phyloP scores from a whole-genome alignment of 2,797 vertebrate species.

The Gymnothorax javanicus region DNA sequence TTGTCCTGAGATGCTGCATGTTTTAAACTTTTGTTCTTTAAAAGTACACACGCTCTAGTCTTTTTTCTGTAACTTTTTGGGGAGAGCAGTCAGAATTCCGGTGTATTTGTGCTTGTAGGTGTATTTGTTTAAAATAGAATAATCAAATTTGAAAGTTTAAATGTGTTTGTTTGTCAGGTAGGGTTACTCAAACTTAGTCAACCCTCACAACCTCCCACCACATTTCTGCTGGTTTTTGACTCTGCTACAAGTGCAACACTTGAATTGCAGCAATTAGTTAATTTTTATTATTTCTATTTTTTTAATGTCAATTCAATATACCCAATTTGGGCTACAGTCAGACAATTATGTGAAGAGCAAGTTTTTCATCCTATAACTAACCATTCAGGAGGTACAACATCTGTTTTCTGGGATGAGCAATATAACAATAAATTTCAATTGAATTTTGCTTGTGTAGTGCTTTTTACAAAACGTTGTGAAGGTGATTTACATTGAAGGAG shows the following conservation, averaged over 20 bases:
- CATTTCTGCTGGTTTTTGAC: neutral
- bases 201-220: neutral
- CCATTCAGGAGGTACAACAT: neutral
- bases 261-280: neutral
- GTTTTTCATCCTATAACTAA: neutral
- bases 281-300: neutral
- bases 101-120: neutral
- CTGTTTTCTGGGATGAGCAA: neutral
- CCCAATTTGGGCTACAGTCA: neutral
- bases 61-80: neutral
- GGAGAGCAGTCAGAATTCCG: neutral
- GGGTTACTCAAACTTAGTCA: neutral
- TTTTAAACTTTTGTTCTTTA: neutral
- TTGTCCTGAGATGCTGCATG: constrained; percentile 24
- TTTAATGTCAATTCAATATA: neutral
- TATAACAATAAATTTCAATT: neutral
- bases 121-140: neutral
- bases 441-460: too few relatives aligned
- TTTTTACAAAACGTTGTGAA: too few relatives aligned
- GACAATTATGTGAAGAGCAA: neutral
- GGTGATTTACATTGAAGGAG: too few relatives aligned
- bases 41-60: neutral
- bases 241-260: neutral
- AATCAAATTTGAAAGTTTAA: neutral
- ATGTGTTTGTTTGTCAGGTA: neutral